Evolutionary conservation across 2,797 vertebrate species (phyloP).

Genomic region (Enteromius viviparus): DNA sequence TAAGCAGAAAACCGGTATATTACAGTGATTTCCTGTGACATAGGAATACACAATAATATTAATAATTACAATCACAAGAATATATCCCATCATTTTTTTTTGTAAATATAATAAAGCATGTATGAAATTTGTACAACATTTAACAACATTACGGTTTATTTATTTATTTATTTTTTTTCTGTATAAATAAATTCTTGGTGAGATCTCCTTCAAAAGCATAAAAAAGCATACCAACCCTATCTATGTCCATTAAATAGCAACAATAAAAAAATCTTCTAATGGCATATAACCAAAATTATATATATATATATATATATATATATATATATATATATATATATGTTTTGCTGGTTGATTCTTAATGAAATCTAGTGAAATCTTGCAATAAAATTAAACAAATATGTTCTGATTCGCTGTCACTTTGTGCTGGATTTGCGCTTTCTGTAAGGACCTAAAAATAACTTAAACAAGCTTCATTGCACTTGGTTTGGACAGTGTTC

Average conservation of each 20-base stretch:
- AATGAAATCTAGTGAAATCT: background rate
- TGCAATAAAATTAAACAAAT: background rate
- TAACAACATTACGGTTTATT: background rate
- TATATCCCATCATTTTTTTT: background rate
- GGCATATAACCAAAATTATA: background rate
- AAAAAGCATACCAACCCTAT: background rate
- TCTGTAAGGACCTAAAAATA: background rate
- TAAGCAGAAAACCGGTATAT: background rate
- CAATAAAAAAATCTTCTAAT: background rate
- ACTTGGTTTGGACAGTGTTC: slow-evolving; percentile 19
- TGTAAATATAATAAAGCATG: background rate
- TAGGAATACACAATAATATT: too few species aligned
- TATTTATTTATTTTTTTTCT: background rate
- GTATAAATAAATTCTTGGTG: background rate
- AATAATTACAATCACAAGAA: background rate
- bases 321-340: too few species aligned
- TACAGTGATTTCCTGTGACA: background rate
- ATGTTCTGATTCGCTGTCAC: background rate
- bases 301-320: too few species aligned
- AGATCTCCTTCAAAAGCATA: background rate
- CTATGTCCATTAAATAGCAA: background rate
- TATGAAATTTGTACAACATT: background rate
- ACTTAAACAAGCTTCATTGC: background rate
- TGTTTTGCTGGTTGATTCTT: background rate
- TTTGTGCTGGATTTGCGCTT: background rate